Conservation (phyloP, 2,888 invertebrate species). For the Tenthredo livida region DNA sequence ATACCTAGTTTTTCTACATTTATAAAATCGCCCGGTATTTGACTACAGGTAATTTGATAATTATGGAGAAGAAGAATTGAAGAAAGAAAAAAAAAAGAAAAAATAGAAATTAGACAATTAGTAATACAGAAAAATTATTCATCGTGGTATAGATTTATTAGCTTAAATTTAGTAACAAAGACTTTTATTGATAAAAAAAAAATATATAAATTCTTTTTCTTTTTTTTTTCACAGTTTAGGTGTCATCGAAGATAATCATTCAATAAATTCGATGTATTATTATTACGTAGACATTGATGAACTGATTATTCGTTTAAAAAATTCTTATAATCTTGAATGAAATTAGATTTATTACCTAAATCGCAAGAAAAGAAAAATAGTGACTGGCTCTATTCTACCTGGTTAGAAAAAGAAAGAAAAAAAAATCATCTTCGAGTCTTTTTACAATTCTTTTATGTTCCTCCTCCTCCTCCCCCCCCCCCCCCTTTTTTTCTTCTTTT, state of each 20-base stretch:
- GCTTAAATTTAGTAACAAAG: neutral
- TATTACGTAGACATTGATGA: neutral
- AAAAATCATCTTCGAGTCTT: constrained; percentile 7
- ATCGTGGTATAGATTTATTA: neutral
- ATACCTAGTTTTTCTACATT: neutral
- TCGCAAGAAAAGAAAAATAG: neutral
- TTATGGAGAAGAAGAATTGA: neutral
- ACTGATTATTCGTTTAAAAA: neutral
- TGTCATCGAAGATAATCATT: neutral
- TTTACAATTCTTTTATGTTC: neutral
- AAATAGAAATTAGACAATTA: neutral
- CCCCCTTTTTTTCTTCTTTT: neutral
- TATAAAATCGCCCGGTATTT: constrained; percentile 1
- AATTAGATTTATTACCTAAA: neutral
- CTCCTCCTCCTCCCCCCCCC: too few species aligned
- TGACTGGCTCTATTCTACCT: constrained; percentile 7
- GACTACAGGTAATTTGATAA: neutral
- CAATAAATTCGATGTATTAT: neutral
- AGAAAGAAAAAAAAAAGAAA: neutral
- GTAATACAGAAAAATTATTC: neutral
- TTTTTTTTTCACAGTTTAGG: neutral
- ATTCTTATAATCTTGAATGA: neutral
- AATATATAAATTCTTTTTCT: neutral
- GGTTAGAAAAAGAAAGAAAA: neutral
- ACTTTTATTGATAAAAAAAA: neutral